Evolutionary conservation across 2,113 vertebrate species (phyloP).

Genomic region (Boulengeromyrus knoepffleri): DNA sequence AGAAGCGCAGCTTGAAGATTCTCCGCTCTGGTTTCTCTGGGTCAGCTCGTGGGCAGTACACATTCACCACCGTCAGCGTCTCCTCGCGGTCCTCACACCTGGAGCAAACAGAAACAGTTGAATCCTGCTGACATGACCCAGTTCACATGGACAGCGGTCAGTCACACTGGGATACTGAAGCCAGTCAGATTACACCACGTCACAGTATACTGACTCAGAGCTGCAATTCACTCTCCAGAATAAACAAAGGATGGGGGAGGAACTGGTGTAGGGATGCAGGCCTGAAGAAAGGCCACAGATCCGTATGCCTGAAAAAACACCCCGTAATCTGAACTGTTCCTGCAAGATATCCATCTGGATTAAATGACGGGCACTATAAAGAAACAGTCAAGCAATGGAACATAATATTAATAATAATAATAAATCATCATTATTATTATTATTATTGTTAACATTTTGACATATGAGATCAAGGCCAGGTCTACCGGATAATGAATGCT

Average conservation of each 20-base stretch:
- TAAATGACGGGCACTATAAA: neutral
- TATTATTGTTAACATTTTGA: neutral
- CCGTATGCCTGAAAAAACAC: neutral
- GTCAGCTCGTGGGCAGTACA: slow-evolving; percentile 80
- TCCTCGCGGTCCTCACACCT: slow-evolving; percentile 52
- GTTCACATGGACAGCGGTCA: neutral
- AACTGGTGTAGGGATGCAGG: neutral
- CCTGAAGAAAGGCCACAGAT: neutral
- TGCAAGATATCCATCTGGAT: neutral
- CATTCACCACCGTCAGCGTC: slow-evolving; percentile 71
- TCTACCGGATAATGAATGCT: neutral
- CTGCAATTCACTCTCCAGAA: neutral
- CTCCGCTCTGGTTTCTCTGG: slow-evolving; percentile 72
- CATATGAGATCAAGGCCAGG: neutral
- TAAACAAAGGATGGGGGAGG: neutral
- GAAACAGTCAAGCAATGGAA: neutral
- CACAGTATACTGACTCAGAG: neutral
- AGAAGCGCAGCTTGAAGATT: slow-evolving; percentile 76
- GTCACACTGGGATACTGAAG: neutral
- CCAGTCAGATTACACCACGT: neutral
- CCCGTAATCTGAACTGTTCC: neutral
- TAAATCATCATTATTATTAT: no score
- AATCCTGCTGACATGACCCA: neutral
- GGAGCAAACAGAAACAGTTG: neutral
- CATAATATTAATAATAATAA: no score